Conservation (phyloP, 2,797 vertebrate genomes). For the Momotus momota region DNA sequence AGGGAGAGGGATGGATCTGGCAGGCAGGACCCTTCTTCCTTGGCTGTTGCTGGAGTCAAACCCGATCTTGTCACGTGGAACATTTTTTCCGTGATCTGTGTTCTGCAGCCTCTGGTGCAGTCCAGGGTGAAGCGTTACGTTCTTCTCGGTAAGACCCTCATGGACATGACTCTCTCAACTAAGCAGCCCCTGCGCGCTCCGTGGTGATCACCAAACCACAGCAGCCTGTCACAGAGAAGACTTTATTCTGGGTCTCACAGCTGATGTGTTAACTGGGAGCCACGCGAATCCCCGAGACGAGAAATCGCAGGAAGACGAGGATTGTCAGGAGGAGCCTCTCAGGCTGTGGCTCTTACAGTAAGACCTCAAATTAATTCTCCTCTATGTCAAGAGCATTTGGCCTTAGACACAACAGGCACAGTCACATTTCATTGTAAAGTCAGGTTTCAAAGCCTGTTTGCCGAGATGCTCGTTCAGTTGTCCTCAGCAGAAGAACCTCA, state of each 20-base stretch:
- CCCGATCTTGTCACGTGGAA: rapidly evolving
- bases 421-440: constrained; percentile 47
- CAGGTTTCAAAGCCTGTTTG: constrained; percentile 31
- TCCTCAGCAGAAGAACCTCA: background rate
- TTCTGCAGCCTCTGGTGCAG: background rate
- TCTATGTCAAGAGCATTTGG: constrained; percentile 54
- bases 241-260: background rate
- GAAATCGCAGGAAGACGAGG: background rate
- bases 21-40: background rate
- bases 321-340: constrained; percentile 34
- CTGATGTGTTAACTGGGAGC: background rate
- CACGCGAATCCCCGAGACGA: background rate
- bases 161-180: rapidly evolving
- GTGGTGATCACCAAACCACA: rapidly evolving
- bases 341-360: background rate
- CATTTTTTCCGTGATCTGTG: rapidly evolving
- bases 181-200: rapidly evolving
- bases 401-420: background rate
- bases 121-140: rapidly evolving
- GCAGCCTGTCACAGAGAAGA: background rate
- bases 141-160: background rate
- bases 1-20: background rate
- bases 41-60: background rate
- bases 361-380: constrained; percentile 47
- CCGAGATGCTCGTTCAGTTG: constrained; percentile 2